phyloP scores from a whole-genome alignment of 1,140 invertebrate species.

The Aricia agestis region DNA sequence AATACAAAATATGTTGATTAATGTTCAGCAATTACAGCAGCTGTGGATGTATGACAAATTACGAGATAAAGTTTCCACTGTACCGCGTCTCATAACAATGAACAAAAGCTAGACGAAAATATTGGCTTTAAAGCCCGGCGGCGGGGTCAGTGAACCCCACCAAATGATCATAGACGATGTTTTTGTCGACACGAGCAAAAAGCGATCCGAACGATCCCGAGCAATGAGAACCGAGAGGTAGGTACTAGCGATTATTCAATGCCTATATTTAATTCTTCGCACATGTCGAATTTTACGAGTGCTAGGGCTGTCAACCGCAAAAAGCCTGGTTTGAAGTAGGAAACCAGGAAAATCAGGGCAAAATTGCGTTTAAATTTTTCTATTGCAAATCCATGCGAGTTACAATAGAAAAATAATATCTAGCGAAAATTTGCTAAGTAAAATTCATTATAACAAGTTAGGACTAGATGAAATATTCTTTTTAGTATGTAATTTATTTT shows the following conservation, averaged over 20 bases:
- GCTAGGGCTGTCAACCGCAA: too few relatives aligned
- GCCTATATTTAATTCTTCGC: constrained; percentile 36
- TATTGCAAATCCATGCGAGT: too few relatives aligned
- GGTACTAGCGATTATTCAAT: constrained; percentile 29
- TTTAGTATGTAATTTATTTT: too few relatives aligned
- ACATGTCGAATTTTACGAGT: constrained; percentile 26
- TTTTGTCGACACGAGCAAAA: constrained; percentile 60
- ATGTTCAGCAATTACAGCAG: not conserved
- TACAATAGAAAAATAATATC: too few relatives aligned
- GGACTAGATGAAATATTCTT: too few relatives aligned
- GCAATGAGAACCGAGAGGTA: constrained; percentile 36
- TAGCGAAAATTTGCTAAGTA: too few relatives aligned
- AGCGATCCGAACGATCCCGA: constrained; percentile 54
- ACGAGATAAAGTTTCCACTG: not conserved
- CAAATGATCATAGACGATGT: constrained; percentile 55
- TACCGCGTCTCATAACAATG: not conserved
- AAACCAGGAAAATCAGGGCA: too few relatives aligned
- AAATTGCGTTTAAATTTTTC: too few relatives aligned
- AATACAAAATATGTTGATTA: not conserved
- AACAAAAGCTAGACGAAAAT: constrained; percentile 6
- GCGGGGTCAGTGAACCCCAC: constrained; percentile 61
- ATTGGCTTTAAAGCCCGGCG: constrained; percentile 39
- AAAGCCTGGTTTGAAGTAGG: too few relatives aligned
- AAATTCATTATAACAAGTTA: too few relatives aligned
- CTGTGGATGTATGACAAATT: not conserved